Percentiles rank a stretch among this genome's conserved stretches.
Evolutionary conservation across 2,113 vertebrate species (phyloP).

Genomic region (Gila orcuttii): DNA sequence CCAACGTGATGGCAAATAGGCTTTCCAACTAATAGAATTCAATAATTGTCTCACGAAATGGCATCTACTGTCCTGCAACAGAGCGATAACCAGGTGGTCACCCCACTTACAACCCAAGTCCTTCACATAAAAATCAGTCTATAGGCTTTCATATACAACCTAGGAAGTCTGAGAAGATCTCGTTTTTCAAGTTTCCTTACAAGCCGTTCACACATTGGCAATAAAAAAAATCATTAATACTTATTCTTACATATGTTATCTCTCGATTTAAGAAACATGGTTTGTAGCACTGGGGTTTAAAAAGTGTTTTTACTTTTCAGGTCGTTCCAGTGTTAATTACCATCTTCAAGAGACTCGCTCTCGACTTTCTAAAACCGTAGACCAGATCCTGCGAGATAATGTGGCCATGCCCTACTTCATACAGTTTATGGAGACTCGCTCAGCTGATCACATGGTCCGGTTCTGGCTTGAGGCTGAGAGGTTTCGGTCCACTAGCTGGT

Average conservation of each 20-base stretch:
- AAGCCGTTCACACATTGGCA: no score
- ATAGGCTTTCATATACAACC: no score
- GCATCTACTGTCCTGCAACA: no score
- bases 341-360: slow-evolving; percentile 92
- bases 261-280: neutral
- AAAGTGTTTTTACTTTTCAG: slow-evolving; percentile 66
- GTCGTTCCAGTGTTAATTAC: slow-evolving; percentile 95
- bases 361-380: slow-evolving; percentile 94
- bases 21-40: no score
- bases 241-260: neutral
- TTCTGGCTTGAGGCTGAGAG: slow-evolving; percentile 97
- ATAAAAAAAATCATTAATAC: no score
- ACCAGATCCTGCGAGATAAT: slow-evolving; percentile 88
- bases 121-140: no score
- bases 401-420: slow-evolving; percentile 92
- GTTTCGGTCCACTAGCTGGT: slow-evolving; percentile 94
- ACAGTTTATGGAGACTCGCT: slow-evolving; percentile 89
- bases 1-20: no score
- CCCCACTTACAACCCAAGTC: no score
- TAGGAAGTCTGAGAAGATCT: no score
- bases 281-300: neutral
- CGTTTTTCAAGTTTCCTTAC: no score
- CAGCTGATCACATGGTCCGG: slow-evolving; percentile 90
- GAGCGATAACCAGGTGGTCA: no score
- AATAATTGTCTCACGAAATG: no score